Conservation (phyloP, 1,140 invertebrate genomes). For the Musca vetustissima region DNA sequence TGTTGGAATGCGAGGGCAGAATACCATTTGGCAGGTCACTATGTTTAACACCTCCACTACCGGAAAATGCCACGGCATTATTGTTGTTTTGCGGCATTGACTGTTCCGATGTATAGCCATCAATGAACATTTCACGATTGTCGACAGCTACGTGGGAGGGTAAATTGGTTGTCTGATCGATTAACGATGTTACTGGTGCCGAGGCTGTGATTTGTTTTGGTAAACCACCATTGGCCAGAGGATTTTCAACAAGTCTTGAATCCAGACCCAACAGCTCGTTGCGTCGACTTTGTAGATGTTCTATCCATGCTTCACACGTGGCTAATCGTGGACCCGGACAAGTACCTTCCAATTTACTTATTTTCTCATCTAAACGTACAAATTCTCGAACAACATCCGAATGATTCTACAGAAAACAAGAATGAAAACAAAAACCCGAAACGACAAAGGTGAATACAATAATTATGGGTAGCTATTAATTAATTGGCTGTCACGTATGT, state of each 20-base stretch:
- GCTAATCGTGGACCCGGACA: conserved; percentile 51
- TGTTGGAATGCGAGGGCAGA: conserved; percentile 3
- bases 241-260: conserved; percentile 26
- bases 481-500: too few relatives aligned
- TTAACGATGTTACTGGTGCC: not conserved
- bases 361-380: conserved; percentile 47
- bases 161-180: not conserved
- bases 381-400: conserved; percentile 42
- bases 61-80: not conserved
- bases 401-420: not conserved
- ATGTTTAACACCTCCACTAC: not conserved
- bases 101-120: conserved; percentile 9
- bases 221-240: not conserved
- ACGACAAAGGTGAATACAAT: not conserved
- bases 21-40: conserved; percentile 3
- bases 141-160: conserved; percentile 8
- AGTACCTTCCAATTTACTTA: conserved; percentile 45
- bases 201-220: not conserved
- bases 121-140: conserved; percentile 8
- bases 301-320: conserved; percentile 51
- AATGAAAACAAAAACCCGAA: not conserved
- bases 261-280: conserved; percentile 44
- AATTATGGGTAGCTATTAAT: too few relatives aligned
- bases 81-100: conserved; percentile 14
- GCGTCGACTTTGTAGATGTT: conserved; percentile 46